Evolutionary conservation across 2,797 vertebrate species (phyloP).

Genomic region (Peromyscus eremicus): DNA sequence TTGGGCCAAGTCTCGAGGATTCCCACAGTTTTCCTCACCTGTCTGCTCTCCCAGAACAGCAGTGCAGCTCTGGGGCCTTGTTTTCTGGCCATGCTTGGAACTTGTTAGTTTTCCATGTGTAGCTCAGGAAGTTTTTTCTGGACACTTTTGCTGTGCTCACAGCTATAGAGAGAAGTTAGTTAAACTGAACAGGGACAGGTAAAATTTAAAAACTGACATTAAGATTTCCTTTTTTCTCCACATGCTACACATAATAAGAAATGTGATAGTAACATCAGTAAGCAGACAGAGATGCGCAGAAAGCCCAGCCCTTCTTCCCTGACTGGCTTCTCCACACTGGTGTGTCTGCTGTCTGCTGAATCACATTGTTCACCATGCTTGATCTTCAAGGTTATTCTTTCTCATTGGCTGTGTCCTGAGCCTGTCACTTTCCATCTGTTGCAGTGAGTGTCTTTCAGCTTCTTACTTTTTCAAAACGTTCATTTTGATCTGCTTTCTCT

Average conservation of each 20-base stretch:
- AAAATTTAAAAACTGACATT: background rate
- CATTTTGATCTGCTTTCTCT: background rate
- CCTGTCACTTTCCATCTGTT: accelerated
- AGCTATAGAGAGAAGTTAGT: accelerated
- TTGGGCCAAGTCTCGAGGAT: conserved; percentile 53
- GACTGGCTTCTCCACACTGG: background rate
- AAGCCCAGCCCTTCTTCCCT: background rate
- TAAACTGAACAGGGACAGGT: background rate
- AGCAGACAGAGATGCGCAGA: background rate
- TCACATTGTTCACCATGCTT: background rate
- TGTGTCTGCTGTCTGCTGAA: background rate
- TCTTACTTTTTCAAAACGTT: background rate
- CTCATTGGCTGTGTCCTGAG: background rate
- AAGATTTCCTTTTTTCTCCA: background rate
- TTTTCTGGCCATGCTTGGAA: background rate
- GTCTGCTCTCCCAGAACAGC: background rate
- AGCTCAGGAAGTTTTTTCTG: background rate
- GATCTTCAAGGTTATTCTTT: background rate
- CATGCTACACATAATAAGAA: background rate
- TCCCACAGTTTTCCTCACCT: background rate
- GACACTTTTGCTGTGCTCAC: accelerated
- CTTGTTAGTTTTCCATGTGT: background rate
- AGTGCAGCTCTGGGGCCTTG: background rate
- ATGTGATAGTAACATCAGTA: accelerated
- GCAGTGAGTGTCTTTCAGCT: background rate